Conservation (phyloP, 2,888 invertebrate genomes). For the Sylvicola fuscatus region DNA sequence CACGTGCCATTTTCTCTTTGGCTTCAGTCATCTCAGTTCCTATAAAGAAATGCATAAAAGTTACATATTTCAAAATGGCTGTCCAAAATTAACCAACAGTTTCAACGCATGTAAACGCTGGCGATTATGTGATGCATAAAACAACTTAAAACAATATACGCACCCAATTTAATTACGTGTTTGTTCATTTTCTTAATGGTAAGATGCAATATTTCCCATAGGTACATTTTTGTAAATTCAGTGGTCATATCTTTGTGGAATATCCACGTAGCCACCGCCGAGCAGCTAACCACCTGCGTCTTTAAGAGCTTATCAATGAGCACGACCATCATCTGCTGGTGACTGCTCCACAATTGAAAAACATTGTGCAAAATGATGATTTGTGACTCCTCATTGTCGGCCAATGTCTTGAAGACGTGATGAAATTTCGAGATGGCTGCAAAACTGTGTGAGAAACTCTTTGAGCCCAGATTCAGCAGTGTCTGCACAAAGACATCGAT, state of each 20-base stretch:
- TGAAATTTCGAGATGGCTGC: slow-evolving; percentile 97
- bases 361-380: slow-evolving; percentile 81
- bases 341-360: slow-evolving; percentile 87
- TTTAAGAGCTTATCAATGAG: slow-evolving; percentile 93
- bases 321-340: slow-evolving; percentile 94
- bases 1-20: slow-evolving; percentile 65
- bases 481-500: slow-evolving; percentile 97
- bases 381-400: slow-evolving; percentile 89
- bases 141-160: slow-evolving; percentile 14
- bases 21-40: slow-evolving; percentile 65
- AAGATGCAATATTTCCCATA: slow-evolving; percentile 92
- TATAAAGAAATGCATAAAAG: slow-evolving; percentile 12
- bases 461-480: slow-evolving; percentile 77
- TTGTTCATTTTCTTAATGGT: slow-evolving; percentile 95
- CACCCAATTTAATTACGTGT: slow-evolving; percentile 66
- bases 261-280: slow-evolving; percentile 94
- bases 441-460: slow-evolving; percentile 96
- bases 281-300: slow-evolving; percentile 91
- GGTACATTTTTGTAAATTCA: slow-evolving; percentile 81
- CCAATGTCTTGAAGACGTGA: slow-evolving; percentile 75
- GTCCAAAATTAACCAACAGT: slow-evolving; percentile 1
- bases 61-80: slow-evolving; percentile 1
- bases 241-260: slow-evolving; percentile 85
- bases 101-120: too few species aligned
- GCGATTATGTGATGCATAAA: too few species aligned